phyloP scores from a whole-genome alignment of 2,797 vertebrate species.

The Allobates femoralis region DNA sequence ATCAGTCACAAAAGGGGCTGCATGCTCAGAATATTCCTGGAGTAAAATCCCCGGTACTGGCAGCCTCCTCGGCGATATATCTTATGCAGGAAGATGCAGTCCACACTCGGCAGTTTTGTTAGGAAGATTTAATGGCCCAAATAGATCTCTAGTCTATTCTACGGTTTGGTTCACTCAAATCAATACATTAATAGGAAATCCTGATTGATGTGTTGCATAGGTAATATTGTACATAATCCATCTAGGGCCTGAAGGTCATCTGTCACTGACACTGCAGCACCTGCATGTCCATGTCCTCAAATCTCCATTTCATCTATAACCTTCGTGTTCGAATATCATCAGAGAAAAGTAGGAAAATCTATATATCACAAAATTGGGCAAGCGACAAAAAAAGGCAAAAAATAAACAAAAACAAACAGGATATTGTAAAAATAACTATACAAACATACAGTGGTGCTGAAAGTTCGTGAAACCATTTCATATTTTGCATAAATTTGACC shows the following conservation, averaged over 20 bases:
- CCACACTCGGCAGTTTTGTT: background rate
- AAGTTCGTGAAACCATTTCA: too few species aligned
- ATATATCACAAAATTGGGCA: background rate
- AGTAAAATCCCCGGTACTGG: background rate
- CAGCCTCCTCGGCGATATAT: background rate
- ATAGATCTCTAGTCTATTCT: constrained; percentile 5
- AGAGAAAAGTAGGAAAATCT: background rate
- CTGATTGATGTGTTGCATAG: constrained; percentile 21
- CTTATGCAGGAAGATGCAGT: background rate
- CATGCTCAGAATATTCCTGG: constrained; percentile 31
- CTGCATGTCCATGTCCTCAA: background rate
- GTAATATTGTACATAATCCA: background rate
- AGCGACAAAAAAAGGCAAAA: background rate
- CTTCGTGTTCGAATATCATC: background rate
- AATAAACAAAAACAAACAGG: background rate
- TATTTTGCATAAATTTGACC: too few species aligned
- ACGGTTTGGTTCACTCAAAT: background rate
- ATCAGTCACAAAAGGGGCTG: background rate
- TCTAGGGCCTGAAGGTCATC: constrained; percentile 2
- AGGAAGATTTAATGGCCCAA: background rate
- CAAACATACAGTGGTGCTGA: background rate
- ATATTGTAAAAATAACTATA: background rate
- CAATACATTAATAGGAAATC: constrained; percentile 12
- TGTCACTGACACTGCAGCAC: background rate
- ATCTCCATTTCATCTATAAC: background rate